These are phyloP conservation scores for Troides aeacus DNA, from an alignment of 2,888 invertebrate genomes.

Conservation along the genomic window DNA sequence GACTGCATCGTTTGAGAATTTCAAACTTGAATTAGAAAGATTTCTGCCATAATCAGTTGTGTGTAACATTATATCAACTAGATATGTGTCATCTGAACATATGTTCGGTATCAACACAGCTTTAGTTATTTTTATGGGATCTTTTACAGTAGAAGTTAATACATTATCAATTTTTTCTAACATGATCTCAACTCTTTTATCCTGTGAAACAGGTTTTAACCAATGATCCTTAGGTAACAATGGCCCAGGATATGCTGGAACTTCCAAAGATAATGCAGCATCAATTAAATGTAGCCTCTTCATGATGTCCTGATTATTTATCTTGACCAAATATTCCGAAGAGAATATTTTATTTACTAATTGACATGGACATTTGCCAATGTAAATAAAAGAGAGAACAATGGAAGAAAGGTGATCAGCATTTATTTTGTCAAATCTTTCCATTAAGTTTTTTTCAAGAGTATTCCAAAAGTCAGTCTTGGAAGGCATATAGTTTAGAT, in stretches of 20 bases:
- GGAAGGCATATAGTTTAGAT: constrained; percentile 78
- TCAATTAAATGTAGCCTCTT: constrained; percentile 82
- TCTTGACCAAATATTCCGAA: constrained; percentile 80
- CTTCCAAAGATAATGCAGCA: constrained; percentile 82
- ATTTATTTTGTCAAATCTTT: constrained; percentile 79
- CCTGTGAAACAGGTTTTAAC: constrained; percentile 73
- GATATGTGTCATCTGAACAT: constrained; percentile 79
- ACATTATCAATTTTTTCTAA: constrained; percentile 66
- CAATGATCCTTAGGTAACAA: constrained; percentile 77
- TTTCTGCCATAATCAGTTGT: constrained; percentile 61
- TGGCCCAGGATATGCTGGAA: constrained; percentile 78
- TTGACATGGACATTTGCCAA: constrained; percentile 81
- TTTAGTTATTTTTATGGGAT: constrained; percentile 67
- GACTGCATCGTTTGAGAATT: constrained; percentile 63
- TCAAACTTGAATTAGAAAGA: constrained; percentile 54
- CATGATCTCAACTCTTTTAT: constrained; percentile 75
- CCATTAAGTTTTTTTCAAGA: constrained; percentile 75
- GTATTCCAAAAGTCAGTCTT: constrained; percentile 79
- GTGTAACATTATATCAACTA: constrained; percentile 81
- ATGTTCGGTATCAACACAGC: constrained; percentile 77
- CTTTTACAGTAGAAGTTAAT: constrained; percentile 68
- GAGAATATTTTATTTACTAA: constrained; percentile 81
- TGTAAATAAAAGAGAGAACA: constrained; percentile 82
- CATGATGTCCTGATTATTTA: constrained; percentile 65
- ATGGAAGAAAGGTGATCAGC: constrained; percentile 80